A percentile compares a stretch with the other conserved stretches of the same genome.
Evolutionary conservation across 2,797 vertebrate species (phyloP).

Genomic region (Enteromius unitaeniatus): DNA sequence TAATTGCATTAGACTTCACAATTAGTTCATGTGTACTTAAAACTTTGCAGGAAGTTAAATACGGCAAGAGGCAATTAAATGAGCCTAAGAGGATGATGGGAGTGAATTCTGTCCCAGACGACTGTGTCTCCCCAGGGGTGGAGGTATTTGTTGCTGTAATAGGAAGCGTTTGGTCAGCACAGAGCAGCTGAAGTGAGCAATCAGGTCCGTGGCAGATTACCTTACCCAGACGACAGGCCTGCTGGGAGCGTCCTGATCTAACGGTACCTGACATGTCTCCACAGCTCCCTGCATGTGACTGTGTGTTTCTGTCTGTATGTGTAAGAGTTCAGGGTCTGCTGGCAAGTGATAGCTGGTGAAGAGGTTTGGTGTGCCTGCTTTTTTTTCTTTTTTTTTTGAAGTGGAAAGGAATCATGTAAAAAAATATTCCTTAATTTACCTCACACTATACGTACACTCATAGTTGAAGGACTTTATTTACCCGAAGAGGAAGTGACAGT

Average conservation of each 20-base stretch:
- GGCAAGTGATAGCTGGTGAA: slow-evolving; percentile 71
- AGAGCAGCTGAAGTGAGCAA: slow-evolving; percentile 67
- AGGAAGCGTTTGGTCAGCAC: slow-evolving; percentile 60
- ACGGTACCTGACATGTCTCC: slow-evolving; percentile 80
- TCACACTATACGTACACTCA: neutral
- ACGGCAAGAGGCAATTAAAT: slow-evolving; percentile 27
- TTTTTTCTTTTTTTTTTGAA: neutral
- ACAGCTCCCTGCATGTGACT: slow-evolving; percentile 63
- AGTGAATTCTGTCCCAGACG: slow-evolving; percentile 40
- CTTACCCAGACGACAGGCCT: slow-evolving; percentile 66
- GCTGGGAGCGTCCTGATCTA: slow-evolving; percentile 76
- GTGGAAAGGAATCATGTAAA: neutral
- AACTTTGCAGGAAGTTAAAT: slow-evolving; percentile 41
- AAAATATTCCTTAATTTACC: neutral
- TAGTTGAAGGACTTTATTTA: neutral
- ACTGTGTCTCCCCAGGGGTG: slow-evolving; percentile 42
- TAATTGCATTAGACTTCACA: slow-evolving; percentile 13
- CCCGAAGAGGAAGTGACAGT: neutral
- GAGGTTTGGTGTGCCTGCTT: slow-evolving; percentile 49
- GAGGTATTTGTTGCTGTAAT: slow-evolving; percentile 62
- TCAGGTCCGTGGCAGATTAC: slow-evolving; percentile 59
- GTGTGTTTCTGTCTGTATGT: slow-evolving; percentile 44
- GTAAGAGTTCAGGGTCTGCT: slow-evolving; percentile 41
- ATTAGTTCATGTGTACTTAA: slow-evolving; percentile 21
- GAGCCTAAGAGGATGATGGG: slow-evolving; percentile 30